These are phyloP conservation scores for Nemotelus nigrinus DNA, from an alignment of 2,888 invertebrate genomes.

Conservation along the genomic window DNA sequence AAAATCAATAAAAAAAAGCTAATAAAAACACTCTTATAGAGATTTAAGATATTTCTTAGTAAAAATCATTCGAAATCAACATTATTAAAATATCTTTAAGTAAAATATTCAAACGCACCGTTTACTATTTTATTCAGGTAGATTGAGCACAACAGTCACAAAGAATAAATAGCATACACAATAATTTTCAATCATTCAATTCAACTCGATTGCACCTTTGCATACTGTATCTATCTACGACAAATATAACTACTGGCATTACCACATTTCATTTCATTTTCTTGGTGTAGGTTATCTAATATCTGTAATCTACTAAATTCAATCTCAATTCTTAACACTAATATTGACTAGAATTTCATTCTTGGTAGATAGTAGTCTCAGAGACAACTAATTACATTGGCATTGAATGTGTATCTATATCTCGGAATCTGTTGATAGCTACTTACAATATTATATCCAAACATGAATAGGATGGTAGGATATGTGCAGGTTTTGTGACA, in stretches of 20 bases:
- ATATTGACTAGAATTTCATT: constrained; percentile 28
- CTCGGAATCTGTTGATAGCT: constrained; percentile 7
- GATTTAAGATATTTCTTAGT: no score
- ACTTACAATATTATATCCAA: not conserved
- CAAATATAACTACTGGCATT: no score
- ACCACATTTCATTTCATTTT: no score
- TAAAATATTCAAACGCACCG: no score
- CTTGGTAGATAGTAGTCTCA: not conserved
- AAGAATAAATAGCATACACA: not conserved
- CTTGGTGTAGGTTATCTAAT: not conserved
- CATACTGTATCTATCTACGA: no score
- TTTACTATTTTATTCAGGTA: no score
- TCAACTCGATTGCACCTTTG: not conserved
- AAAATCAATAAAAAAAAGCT: no score
- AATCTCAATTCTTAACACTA: constrained; percentile 24
- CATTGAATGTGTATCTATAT: constrained; percentile 10
- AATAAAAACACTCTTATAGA: no score
- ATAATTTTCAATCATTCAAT: not conserved
- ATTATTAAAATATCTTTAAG: no score
- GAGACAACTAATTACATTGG: constrained; percentile 18
- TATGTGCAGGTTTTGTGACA: constrained; percentile 37
- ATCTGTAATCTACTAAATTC: not conserved
- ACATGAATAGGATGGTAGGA: constrained; percentile 22
- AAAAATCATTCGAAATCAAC: no score
- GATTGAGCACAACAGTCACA: no score